Percentiles rank a stretch among this genome's conserved stretches.
phyloP scores from a whole-genome alignment of 1,140 invertebrate species.

The Melanaphis sacchari region DNA sequence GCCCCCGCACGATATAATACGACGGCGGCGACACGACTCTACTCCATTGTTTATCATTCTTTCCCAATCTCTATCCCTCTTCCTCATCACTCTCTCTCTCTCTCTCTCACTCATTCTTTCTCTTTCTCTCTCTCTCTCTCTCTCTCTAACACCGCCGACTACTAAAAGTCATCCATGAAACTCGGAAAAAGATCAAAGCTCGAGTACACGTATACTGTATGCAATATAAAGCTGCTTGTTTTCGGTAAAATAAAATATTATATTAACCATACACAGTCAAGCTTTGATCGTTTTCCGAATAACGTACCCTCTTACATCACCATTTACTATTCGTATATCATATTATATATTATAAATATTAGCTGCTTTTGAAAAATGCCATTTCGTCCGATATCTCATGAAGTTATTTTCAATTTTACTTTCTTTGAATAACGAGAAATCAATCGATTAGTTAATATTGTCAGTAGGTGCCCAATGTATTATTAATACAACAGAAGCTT shows the following conservation, averaged over 20 bases:
- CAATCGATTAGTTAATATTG: too few species aligned
- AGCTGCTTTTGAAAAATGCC: not conserved
- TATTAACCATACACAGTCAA: not conserved
- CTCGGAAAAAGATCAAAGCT: not conserved
- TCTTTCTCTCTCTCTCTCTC: not conserved
- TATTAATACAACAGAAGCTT: too few species aligned
- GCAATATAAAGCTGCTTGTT: not conserved
- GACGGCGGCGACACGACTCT: not conserved
- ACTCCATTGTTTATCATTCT: constrained; percentile 26
- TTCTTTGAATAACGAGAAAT: not conserved
- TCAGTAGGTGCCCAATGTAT: too few species aligned
- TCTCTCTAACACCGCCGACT: not conserved
- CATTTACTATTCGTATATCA: not conserved
- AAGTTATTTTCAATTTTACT: not conserved
- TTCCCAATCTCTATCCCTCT: not conserved
- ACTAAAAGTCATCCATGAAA: not conserved
- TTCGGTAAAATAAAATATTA: constrained; percentile 5
- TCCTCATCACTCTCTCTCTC: not conserved
- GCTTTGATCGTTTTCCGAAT: not conserved
- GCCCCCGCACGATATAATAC: constrained; percentile 19
- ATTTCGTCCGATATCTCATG: not conserved
- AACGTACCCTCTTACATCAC: not conserved
- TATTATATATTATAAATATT: not conserved
- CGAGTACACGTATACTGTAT: not conserved
- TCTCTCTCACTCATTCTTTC: not conserved